A percentile compares a stretch with the other conserved stretches of the same genome.
These are phyloP conservation scores for Tenrec ecaudatus DNA, from an alignment of 2,113 vertebrate genomes.

Conservation along the genomic window DNA sequence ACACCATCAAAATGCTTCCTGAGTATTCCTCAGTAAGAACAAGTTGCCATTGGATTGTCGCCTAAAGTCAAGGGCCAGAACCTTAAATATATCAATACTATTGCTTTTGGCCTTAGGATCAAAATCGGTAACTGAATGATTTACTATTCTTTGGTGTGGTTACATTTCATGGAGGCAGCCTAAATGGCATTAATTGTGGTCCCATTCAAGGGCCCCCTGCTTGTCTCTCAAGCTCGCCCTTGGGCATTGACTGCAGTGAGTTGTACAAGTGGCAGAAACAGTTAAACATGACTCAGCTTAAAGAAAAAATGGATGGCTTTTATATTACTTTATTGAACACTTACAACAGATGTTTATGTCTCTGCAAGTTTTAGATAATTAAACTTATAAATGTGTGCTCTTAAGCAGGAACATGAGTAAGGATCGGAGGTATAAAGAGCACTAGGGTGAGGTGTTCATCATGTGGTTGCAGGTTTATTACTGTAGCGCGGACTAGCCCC, in stretches of 20 bases:
- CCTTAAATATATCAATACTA: constrained; percentile 40
- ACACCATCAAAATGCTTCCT: constrained; percentile 19
- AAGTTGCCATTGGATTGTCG: constrained; percentile 18
- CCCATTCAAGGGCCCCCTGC: constrained; percentile 78
- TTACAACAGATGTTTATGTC: constrained; percentile 87
- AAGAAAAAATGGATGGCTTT: constrained; percentile 85
- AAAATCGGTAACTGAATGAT: constrained; percentile 69
- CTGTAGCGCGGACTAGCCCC: background rate
- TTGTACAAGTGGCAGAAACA: constrained; percentile 76
- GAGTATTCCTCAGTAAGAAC: constrained; percentile 31
- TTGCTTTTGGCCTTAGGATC: constrained; percentile 59
- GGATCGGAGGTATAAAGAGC: constrained; percentile 82
- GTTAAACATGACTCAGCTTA: constrained; percentile 82
- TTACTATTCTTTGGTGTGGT: constrained; percentile 66
- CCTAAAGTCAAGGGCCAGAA: constrained; percentile 43
- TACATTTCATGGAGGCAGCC: constrained; percentile 64
- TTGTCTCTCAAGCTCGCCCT: constrained; percentile 72
- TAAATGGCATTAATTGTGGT: constrained; percentile 71
- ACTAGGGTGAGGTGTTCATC: constrained; percentile 43
- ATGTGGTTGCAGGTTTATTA: constrained; percentile 64
- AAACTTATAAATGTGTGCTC: constrained; percentile 87
- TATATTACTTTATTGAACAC: constrained; percentile 87
- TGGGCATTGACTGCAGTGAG: constrained; percentile 61
- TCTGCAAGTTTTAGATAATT: constrained; percentile 84
- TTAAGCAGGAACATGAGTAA: constrained; percentile 80